Percentiles rank a stretch among this genome's conserved stretches.
phyloP scores from a whole-genome alignment of 2,797 vertebrate species.

The Eulemur coronatus region DNA sequence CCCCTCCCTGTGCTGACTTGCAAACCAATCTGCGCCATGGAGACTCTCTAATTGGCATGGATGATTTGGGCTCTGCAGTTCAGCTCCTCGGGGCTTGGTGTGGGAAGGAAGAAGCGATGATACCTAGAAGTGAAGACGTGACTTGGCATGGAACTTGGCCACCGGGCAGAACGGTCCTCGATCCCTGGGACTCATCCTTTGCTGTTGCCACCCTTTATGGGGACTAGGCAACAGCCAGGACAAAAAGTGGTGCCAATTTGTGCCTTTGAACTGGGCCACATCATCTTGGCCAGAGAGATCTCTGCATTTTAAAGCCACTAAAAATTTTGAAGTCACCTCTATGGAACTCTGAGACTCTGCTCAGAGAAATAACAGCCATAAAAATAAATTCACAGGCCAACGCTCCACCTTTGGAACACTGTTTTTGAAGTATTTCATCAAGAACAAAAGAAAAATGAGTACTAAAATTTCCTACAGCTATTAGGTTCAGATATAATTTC shows the following conservation, averaged over 20 bases:
- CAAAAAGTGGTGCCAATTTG: neutral
- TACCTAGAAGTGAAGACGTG: neutral
- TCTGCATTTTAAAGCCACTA: neutral
- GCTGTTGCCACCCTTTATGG: neutral
- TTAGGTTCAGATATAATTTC: slow-evolving; percentile 59
- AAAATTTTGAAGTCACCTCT: slow-evolving; percentile 35
- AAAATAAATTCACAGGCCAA: slow-evolving; percentile 11
- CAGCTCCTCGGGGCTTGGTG: neutral
- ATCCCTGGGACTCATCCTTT: neutral
- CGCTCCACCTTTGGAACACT: neutral
- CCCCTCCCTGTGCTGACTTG: neutral
- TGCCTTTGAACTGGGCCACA: neutral
- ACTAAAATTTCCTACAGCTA: slow-evolving; percentile 51
- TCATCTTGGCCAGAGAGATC: neutral
- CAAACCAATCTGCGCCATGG: accelerated
- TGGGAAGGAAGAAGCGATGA: accelerated
- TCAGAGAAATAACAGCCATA: slow-evolving; percentile 41
- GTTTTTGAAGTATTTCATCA: slow-evolving; percentile 60
- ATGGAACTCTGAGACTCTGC: slow-evolving; percentile 35
- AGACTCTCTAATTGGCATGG: neutral
- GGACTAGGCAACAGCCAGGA: neutral
- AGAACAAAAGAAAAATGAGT: slow-evolving; percentile 65
- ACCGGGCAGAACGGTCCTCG: accelerated
- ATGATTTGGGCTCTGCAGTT: neutral
- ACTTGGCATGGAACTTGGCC: accelerated